Evolutionary conservation across 2,113 vertebrate genomes (phyloP).

Genomic region (Tonatia bakeri): DNA sequence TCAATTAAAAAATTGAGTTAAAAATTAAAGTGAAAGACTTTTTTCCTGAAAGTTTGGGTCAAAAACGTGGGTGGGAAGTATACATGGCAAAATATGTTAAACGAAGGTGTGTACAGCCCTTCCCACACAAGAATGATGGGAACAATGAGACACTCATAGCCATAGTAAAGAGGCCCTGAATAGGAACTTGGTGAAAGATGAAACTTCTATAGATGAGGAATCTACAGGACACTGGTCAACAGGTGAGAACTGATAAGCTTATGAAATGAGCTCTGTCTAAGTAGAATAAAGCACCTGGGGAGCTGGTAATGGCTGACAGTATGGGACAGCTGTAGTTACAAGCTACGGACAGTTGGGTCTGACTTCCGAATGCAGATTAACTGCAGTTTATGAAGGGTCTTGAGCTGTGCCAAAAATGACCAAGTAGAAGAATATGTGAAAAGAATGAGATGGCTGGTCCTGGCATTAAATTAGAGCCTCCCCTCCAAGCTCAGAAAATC

Average conservation of each 20-base stretch:
- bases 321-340: constrained; percentile 38
- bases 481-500: background rate
- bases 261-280: background rate
- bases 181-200: background rate
- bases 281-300: constrained; percentile 27
- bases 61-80: no score
- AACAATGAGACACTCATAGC: background rate
- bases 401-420: constrained; percentile 45
- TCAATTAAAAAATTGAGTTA: no score
- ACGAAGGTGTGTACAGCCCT: background rate
- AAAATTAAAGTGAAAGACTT: no score
- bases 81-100: background rate
- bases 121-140: background rate
- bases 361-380: constrained; percentile 25
- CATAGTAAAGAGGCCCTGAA: background rate
- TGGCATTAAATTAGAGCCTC: background rate
- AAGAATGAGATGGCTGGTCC: constrained; percentile 40
- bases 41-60: no score
- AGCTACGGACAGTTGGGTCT: background rate
- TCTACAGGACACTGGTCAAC: background rate
- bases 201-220: constrained; percentile 11
- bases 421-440: constrained; percentile 38
- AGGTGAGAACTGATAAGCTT: constrained; percentile 7
- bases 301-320: constrained; percentile 3
- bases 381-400: constrained; percentile 32